Evolutionary conservation across 2,113 vertebrate genomes (phyloP).

Genomic region (Chelonoidis abingdonii): DNA sequence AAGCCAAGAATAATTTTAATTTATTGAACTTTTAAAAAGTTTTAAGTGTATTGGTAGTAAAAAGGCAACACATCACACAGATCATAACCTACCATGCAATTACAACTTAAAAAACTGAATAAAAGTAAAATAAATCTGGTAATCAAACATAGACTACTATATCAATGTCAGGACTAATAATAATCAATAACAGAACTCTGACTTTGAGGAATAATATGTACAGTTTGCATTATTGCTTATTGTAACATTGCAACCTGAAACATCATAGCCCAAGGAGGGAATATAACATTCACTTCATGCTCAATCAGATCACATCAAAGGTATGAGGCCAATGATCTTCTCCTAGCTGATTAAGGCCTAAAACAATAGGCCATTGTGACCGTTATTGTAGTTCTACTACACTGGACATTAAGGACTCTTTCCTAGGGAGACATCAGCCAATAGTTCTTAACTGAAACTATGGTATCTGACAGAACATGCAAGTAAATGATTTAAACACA

Average conservation of each 20-base stretch:
- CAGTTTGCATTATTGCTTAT: constrained; percentile 58
- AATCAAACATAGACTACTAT: constrained; percentile 54
- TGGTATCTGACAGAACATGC: constrained; percentile 12
- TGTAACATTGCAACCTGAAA: constrained; percentile 53
- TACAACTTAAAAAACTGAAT: constrained; percentile 63
- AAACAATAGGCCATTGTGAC: constrained; percentile 32
- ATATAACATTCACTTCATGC: constrained; percentile 60
- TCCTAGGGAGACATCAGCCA: constrained; percentile 28
- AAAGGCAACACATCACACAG: constrained; percentile 51
- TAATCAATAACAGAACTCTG: constrained; percentile 55
- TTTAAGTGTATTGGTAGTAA: constrained; percentile 60
- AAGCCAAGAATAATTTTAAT: constrained; percentile 58
- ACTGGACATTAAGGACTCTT: neutral
- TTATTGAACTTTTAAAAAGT: constrained; percentile 53
- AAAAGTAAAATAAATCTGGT: constrained; percentile 65
- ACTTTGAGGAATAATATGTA: constrained; percentile 35
- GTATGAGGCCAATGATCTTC: constrained; percentile 43
- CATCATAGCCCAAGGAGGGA: constrained; percentile 25
- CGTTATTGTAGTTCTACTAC: constrained; percentile 23
- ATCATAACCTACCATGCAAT: constrained; percentile 58
- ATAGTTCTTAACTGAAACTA: constrained; percentile 57
- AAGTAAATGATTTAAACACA: neutral
- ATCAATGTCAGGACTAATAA: constrained; percentile 26
- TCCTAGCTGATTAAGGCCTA: constrained; percentile 37
- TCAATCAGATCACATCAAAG: constrained; percentile 53